These are phyloP conservation scores for Dinocampus coccinellae DNA, from an alignment of 2,888 invertebrate species.

Conservation along the genomic window DNA sequence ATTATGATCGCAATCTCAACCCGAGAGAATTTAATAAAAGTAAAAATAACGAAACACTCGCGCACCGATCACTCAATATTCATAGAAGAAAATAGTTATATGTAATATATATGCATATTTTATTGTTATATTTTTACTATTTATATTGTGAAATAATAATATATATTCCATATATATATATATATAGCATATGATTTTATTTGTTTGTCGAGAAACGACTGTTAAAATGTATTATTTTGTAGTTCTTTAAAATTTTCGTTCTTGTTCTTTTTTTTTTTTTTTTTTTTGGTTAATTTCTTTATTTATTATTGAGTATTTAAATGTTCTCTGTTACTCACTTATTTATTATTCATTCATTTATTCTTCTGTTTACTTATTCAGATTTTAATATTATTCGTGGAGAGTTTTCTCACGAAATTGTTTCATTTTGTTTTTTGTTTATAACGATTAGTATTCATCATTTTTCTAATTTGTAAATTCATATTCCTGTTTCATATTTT, in stretches of 20 bases:
- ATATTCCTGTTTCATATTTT: background rate
- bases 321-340: too few relatives aligned
- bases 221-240: conserved; percentile 47
- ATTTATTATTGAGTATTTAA: background rate
- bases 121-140: conserved; percentile 53
- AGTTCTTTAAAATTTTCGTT: background rate
- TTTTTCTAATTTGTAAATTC: background rate
- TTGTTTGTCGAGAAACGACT: conserved; percentile 41
- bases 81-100: conserved; percentile 66
- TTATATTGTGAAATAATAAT: conserved; percentile 54
- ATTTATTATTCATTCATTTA: too few relatives aligned
- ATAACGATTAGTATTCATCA: too few relatives aligned
- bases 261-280: too few relatives aligned
- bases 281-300: background rate
- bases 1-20: background rate
- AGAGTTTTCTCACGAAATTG: too few relatives aligned
- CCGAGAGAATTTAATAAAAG: background rate
- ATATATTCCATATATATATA: conserved; percentile 41
- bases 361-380: too few relatives aligned
- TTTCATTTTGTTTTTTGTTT: too few relatives aligned
- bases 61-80: conserved; percentile 57
- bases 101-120: conserved; percentile 46
- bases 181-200: too few relatives aligned
- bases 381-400: too few relatives aligned
- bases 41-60: background rate